Conservation (phyloP, 64 coral and sea anemone genomes). For the Porites australiensis region DNA sequence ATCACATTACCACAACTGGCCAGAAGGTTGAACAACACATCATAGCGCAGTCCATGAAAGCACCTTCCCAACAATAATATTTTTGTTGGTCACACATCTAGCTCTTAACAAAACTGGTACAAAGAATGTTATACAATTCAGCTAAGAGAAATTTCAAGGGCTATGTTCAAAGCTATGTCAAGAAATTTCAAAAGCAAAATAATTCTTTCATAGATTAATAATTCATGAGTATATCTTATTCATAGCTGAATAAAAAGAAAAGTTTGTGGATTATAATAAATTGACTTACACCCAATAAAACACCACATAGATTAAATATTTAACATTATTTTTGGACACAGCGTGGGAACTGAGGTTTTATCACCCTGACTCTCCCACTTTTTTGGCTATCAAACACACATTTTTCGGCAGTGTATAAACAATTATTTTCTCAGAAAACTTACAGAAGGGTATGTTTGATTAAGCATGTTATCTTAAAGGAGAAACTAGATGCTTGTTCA, state of each 20-base stretch:
- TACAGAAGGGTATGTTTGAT: too few species aligned
- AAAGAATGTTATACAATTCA: not conserved
- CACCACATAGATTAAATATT: not conserved
- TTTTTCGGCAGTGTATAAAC: too few species aligned
- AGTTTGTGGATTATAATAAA: not conserved
- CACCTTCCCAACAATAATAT: too few species aligned
- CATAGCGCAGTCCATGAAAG: not conserved
- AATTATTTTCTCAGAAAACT: too few species aligned
- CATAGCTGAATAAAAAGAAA: not conserved
- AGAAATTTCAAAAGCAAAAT: too few species aligned
- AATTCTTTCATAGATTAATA: not conserved
- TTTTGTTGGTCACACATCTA: too few species aligned
- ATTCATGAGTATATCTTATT: not conserved
- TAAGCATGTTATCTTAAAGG: too few species aligned
- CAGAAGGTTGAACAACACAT: not conserved
- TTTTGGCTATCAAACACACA: too few species aligned
- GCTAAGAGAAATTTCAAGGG: too few species aligned
- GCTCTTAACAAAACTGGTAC: too few species aligned
- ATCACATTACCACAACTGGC: not conserved
- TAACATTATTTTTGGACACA: not conserved
- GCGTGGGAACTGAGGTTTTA: conserved; percentile 7
- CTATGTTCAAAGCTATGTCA: not conserved
- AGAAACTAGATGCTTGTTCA: too few species aligned
- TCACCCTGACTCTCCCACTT: too few species aligned
- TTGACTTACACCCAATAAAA: not conserved